These are phyloP conservation scores for Pristionchus arcanus DNA, from an alignment of 2,888 invertebrate species.

Conservation along the genomic window DNA sequence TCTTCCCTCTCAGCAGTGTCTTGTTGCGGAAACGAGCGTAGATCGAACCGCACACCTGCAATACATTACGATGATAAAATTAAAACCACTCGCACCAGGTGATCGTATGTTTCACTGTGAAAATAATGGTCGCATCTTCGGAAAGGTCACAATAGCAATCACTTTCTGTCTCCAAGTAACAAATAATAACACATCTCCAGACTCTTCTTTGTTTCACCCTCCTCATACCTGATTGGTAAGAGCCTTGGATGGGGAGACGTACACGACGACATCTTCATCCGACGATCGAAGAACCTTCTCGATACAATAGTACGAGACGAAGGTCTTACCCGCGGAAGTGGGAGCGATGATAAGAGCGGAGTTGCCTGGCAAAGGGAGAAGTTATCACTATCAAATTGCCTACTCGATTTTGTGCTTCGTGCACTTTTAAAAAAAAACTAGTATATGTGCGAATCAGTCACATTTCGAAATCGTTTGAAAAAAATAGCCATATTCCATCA, in stretches of 20 bases:
- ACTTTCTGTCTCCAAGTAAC: not conserved
- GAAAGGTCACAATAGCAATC: not conserved
- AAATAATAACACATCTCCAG: not conserved
- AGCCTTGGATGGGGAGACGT: conserved; percentile 80
- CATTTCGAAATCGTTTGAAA: not conserved
- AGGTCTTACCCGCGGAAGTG: conserved; percentile 80
- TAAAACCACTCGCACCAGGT: not conserved
- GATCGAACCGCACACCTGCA: conserved; percentile 77
- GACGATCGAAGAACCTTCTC: conserved; percentile 79
- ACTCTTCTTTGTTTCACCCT: not conserved
- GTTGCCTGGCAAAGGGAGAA: conserved; percentile 67
- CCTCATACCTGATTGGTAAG: conserved; percentile 76
- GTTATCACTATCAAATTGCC: not conserved
- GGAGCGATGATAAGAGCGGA: conserved; percentile 80
- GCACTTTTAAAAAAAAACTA: not conserved
- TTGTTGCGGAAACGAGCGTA: conserved; percentile 79
- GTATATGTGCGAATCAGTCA: no score
- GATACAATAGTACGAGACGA: conserved; percentile 80
- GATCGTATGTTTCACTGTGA: not conserved
- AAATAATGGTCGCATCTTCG: not conserved
- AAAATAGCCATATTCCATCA: not conserved
- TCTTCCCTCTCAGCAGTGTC: conserved; percentile 77
- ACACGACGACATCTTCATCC: conserved; percentile 80
- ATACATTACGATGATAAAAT: not conserved
- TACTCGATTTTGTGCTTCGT: not conserved